Percentiles rank a stretch among this genome's conserved stretches.
Conservation (phyloP, 2,888 invertebrate species). For the Mycogona germanica region DNA sequence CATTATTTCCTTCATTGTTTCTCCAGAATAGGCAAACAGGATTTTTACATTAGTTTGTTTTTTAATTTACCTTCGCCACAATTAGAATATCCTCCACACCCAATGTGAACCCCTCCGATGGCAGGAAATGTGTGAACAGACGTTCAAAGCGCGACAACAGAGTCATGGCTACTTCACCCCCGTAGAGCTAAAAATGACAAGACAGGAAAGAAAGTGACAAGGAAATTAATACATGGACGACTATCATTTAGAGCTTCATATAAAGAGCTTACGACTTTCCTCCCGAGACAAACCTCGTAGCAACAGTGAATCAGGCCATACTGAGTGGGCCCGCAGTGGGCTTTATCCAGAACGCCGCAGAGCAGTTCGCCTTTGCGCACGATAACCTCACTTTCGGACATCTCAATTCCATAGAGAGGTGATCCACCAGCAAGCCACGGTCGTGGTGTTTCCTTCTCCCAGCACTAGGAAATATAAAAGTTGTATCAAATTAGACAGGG, state of each 20-base stretch:
- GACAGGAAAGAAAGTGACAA: background rate
- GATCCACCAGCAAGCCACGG: slow-evolving; percentile 53
- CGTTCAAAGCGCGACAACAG: slow-evolving; percentile 82
- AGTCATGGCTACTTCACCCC: slow-evolving; percentile 66
- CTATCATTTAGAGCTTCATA: slow-evolving; percentile 2
- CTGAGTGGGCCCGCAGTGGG: slow-evolving; percentile 88
- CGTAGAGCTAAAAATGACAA: slow-evolving; percentile 55
- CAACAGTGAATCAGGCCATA: slow-evolving; percentile 90
- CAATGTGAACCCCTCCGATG: slow-evolving; percentile 83
- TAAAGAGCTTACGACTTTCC: background rate
- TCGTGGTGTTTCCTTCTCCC: slow-evolving; percentile 45
- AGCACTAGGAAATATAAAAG: slow-evolving; percentile 40
- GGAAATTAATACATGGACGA: background rate
- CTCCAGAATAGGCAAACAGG: too few relatives aligned
- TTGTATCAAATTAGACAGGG: too few relatives aligned
- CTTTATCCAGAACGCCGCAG: slow-evolving; percentile 88
- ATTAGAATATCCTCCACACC: slow-evolving; percentile 93
- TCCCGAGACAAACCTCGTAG: slow-evolving; percentile 50
- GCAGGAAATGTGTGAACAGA: slow-evolving; percentile 79
- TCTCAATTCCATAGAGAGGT: slow-evolving; percentile 39
- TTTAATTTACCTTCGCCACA: slow-evolving; percentile 34
- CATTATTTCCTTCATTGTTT: too few relatives aligned
- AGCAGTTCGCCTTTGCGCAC: slow-evolving; percentile 68
- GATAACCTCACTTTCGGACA: slow-evolving; percentile 87
- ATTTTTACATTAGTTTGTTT: background rate